Base-by-base conservation (phyloP, 2,888 invertebrate species). In the Dryococelus australis region DNA sequence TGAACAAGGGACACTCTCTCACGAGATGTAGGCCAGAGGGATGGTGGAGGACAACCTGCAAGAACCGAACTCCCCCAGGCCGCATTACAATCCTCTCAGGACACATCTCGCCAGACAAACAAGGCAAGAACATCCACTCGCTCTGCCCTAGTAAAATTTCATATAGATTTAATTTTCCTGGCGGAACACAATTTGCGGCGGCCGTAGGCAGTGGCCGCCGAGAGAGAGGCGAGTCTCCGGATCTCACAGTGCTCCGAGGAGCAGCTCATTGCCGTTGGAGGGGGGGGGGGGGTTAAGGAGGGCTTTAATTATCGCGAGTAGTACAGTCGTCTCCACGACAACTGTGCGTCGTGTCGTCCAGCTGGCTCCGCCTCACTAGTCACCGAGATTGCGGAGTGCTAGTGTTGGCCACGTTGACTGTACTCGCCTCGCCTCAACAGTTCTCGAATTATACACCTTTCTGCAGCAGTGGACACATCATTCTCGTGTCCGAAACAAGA, bases 31-130 rank as follows among this genome's bases (percentile, higher is more conserved):
- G 35, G 35, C 35, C 35, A 6, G 47, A 65, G 16, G 65, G 65
- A 8, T 1, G 65, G 65, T 0, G 24, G n/a, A 20, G n/a, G 65
- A n/a, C n/a, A 6, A 16, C 51, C 51, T 51, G 6, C 65, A 65
- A 65, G 65, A 65, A 65, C 20, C 24, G 24, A n/a, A 8, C n/a
- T n/a, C 24, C 24, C 65, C 24, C 1, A 65, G 65, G 20, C 12
- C 65, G 65, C 65, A 65, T 65, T 65, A 65, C 65, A 65, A 65
- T 65, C 65, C 65, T 65, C 65, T 65, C 65, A 65, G 65, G 65
- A 24, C 65, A n/a, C 65, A 47, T 47, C 47, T 47, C 65, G 8
- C 65, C 24, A 65, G 65, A 65, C 24, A 20, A n/a, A 65, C 24
- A 65, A 20, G 65, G n/a, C n/a, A 65, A 65, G 24, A 65, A 65